Evolutionary conservation across 2,113 vertebrate species (phyloP).

Genomic region (Cranoglanis bouderius): DNA sequence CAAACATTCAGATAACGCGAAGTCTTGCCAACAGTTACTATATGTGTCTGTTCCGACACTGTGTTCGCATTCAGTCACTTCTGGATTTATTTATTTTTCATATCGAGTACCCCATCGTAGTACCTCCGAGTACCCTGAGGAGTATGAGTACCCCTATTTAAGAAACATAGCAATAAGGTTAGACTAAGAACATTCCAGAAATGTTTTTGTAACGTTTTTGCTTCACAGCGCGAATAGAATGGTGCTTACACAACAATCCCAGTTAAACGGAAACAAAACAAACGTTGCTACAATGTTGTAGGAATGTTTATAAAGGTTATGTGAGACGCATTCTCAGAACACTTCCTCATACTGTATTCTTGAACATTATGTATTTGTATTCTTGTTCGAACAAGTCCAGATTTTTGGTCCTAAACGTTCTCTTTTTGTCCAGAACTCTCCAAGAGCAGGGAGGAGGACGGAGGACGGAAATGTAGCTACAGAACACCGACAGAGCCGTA

Average conservation of each 20-base stretch:
- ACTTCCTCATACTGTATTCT: neutral
- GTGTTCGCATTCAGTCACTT: no score
- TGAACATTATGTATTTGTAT: neutral
- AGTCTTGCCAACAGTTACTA: neutral
- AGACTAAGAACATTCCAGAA: neutral
- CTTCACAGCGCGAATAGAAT: neutral
- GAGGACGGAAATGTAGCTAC: neutral
- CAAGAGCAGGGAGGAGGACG: neutral
- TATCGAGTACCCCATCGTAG: neutral
- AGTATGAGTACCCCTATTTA: neutral
- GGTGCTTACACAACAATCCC: no score
- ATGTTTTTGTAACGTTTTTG: neutral
- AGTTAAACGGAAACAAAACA: no score
- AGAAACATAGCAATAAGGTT: neutral
- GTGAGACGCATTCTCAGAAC: neutral
- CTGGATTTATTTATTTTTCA: neutral
- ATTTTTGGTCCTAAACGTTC: neutral
- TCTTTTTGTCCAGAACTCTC: neutral
- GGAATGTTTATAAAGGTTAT: neutral
- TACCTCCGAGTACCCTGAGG: neutral
- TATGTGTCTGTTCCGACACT: neutral
- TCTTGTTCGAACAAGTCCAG: neutral
- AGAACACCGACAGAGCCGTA: constrained; percentile 5
- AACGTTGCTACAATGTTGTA: neutral
- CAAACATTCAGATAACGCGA: neutral